These are phyloP conservation scores for Stenoptilia bipunctidactyla DNA, from an alignment of 2,888 invertebrate genomes.

Conservation along the genomic window DNA sequence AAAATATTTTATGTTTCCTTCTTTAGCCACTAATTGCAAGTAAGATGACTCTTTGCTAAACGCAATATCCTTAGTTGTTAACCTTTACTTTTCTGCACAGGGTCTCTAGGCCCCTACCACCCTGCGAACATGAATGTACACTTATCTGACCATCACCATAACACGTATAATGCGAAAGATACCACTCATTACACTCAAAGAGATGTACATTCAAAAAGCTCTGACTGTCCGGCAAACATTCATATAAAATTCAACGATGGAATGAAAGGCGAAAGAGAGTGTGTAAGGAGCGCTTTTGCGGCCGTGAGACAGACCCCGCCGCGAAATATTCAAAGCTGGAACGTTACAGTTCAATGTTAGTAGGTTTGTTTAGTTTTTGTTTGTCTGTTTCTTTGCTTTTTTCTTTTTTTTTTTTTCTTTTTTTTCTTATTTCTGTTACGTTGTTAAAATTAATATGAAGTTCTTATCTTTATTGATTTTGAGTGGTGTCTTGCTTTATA, in stretches of 20 bases:
- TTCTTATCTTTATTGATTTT: slow-evolving; percentile 2
- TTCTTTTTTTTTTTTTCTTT: slow-evolving; percentile 11
- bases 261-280: slow-evolving; percentile 60
- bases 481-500: too few relatives aligned
- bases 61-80: slow-evolving; percentile 34
- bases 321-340: slow-evolving; percentile 69
- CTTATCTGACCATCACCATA: slow-evolving; percentile 61
- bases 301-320: slow-evolving; percentile 74
- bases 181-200: slow-evolving; percentile 63
- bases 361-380: slow-evolving; percentile 43
- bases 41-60: too few relatives aligned
- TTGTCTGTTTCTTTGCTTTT: slow-evolving; percentile 21
- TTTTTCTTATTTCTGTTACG: slow-evolving; percentile 18
- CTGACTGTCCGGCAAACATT: slow-evolving; percentile 62
- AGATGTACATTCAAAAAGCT: slow-evolving; percentile 50
- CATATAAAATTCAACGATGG: slow-evolving; percentile 57
- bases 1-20: too few relatives aligned
- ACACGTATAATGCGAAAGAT: slow-evolving; percentile 65
- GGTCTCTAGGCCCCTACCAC: slow-evolving; percentile 64
- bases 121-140: slow-evolving; percentile 61
- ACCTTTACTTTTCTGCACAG: slow-evolving; percentile 53
- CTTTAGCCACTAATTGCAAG: too few relatives aligned
- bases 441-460: slow-evolving; percentile 12
- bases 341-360: slow-evolving; percentile 77
- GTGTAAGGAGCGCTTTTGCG: slow-evolving; percentile 74